Conservation (phyloP, 2,888 invertebrate genomes). For the Habrosyne pyritoides region DNA sequence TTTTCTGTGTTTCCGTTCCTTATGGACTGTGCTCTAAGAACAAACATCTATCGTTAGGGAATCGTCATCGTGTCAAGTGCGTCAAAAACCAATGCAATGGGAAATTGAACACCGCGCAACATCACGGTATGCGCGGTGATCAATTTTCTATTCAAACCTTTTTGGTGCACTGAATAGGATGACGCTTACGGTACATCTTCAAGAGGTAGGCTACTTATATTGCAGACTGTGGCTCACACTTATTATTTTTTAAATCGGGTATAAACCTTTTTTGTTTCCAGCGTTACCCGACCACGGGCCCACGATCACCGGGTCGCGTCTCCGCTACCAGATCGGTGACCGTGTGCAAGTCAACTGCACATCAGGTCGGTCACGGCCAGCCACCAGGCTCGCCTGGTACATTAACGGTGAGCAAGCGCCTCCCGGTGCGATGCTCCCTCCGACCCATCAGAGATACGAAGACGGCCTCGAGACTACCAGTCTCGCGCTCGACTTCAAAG, state of each 20-base stretch:
- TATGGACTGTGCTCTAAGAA: no score
- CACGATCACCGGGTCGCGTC: conserved; percentile 90
- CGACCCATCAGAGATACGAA: conserved; percentile 76
- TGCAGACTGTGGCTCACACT: no score
- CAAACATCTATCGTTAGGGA: no score
- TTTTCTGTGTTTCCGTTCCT: no score
- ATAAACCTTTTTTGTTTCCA: conserved; percentile 59
- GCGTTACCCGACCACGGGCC: conserved; percentile 92
- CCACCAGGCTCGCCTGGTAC: conserved; percentile 93
- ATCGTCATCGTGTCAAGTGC: no score
- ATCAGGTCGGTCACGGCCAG: conserved; percentile 91
- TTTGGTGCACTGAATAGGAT: no score
- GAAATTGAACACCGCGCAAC: no score
- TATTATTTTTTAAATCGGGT: neutral
- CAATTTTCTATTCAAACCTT: no score
- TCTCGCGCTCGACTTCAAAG: conserved; percentile 91
- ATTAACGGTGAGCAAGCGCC: conserved; percentile 92
- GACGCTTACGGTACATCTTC: no score
- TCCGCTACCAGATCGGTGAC: conserved; percentile 92
- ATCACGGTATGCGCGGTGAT: no score
- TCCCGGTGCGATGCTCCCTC: conserved; percentile 72
- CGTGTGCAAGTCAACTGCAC: conserved; percentile 93
- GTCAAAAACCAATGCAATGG: no score
- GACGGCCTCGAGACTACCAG: conserved; percentile 90
- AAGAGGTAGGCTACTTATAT: no score